Evolutionary conservation across 2,113 vertebrate genomes (phyloP), one percentile per base, ranked within the genome.

Genomic region (Osmerus mordax): DNA sequence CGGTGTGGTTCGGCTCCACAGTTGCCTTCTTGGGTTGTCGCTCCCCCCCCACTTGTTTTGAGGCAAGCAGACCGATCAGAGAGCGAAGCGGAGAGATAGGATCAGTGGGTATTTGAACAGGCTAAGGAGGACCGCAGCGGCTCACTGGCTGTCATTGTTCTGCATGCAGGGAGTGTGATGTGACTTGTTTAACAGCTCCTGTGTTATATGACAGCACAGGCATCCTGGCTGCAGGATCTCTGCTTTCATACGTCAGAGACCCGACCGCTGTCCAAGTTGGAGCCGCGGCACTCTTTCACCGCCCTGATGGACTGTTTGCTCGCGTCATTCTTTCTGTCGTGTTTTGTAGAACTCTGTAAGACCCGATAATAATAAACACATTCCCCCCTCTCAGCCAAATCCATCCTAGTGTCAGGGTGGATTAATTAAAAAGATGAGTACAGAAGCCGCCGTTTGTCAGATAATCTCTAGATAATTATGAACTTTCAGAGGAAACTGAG

Each of bases 171-270:
- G 70, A 89, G 74, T 78, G 71, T 82, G 80, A 75, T 78, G 19
- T 84, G 84, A 89, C 87, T 87, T 87, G 78, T 66, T 90, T 90
- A 86, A 76, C 81, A 78, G 74, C 75, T 84, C 29, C 29, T 47
- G 72, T 77, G 76, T 84, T 81, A 29, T 77, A 52, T 90, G 85
- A 79, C 82, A 75, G 77, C 58, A 85, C 41, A 47, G 41, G 9
- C 9, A 47, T 9, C 41, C 41, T 47, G 41, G 81, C 71, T 74
- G 70, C 78, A 32, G 15, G 51, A 71, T 51, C 36, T 65, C 59
- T 70, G 72, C 68, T 21, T 36, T 69, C 70, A 54, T 19, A 66
- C 53, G 12, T 52, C 75, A 23, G 41, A 72, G 19, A 23, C 78
- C 58, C 11, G 16, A 73, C 56, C 2, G 21, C 72, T 65, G 55